Evolutionary conservation across 2,888 invertebrate species (phyloP).

Genomic region (Phoenoteleia sp.): DNA sequence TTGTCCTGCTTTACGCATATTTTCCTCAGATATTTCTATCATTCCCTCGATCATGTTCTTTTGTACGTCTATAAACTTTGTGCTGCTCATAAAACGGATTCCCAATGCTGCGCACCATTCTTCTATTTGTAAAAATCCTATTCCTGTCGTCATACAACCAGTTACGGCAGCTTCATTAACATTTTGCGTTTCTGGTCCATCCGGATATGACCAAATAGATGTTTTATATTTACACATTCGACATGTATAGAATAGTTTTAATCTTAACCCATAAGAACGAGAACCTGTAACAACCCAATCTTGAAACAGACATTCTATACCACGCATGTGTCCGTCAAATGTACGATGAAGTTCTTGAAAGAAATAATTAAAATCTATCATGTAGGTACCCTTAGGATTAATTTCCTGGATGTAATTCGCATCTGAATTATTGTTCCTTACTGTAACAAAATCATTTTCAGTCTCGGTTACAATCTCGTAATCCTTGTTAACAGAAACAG

Average conservation of each 20-base stretch:
- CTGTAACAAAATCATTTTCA: not conserved
- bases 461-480: too few species aligned
- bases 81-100: not conserved
- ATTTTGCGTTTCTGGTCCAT: not conserved
- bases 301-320: not conserved
- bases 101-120: not conserved
- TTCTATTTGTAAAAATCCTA: not conserved
- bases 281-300: not conserved
- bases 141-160: not conserved
- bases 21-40: not conserved
- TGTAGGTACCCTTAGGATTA: not conserved
- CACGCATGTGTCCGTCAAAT: not conserved
- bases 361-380: not conserved
- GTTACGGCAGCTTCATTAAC: not conserved
- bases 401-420: not conserved
- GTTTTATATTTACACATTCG: slow-evolving; percentile 26
- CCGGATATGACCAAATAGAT: slow-evolving; percentile 59
- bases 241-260: slow-evolving; percentile 2
- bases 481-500: too few species aligned
- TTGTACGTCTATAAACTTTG: not conserved
- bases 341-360: not conserved
- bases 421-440: not conserved
- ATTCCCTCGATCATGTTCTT: not conserved
- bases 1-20: slow-evolving; percentile 36
- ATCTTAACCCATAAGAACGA: not conserved